Evolutionary conservation across 2,888 invertebrate species (phyloP).

Genomic region (Schrankia costaestrigalis): DNA sequence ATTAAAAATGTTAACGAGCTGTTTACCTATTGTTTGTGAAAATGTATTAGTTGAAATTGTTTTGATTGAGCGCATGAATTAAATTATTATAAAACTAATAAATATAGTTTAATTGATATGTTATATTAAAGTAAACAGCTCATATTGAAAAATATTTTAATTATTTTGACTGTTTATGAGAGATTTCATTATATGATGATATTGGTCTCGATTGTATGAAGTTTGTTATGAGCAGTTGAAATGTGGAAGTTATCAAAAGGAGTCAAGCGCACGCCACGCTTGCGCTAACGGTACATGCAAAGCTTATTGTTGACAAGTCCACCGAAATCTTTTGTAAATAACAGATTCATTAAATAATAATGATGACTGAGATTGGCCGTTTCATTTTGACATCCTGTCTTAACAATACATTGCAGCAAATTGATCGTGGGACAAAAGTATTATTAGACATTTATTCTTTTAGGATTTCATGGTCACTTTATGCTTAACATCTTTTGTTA

Average conservation of each 20-base stretch:
- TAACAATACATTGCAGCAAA: neutral
- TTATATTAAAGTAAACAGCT: too few relatives aligned
- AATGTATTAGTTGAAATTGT: slow-evolving; percentile 17
- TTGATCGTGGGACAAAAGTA: too few relatives aligned
- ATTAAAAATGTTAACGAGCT: slow-evolving; percentile 22
- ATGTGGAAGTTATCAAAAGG: slow-evolving; percentile 10
- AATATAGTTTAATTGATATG: slow-evolving; percentile 28
- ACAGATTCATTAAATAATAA: slow-evolving; percentile 71
- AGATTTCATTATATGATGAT: slow-evolving; percentile 15
- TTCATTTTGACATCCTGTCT: slow-evolving; percentile 22
- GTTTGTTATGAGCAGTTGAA: slow-evolving; percentile 21
- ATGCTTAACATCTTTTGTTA: too few relatives aligned
- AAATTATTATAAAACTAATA: slow-evolving; percentile 22
- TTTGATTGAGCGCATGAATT: slow-evolving; percentile 29
- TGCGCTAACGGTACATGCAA: slow-evolving; percentile 36
- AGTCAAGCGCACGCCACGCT: slow-evolving; percentile 38
- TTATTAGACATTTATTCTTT: too few relatives aligned
- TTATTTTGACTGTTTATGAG: neutral
- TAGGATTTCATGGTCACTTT: too few relatives aligned
- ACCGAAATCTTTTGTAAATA: slow-evolving; percentile 77
- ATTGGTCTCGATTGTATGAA: too few relatives aligned
- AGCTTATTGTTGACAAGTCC: slow-evolving; percentile 65
- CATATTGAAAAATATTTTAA: neutral
- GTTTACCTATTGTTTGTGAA: slow-evolving; percentile 27
- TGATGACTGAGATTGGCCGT: slow-evolving; percentile 55